A percentile compares a stretch with the other conserved stretches of the same genome.
Evolutionary conservation across 1,140 invertebrate species (phyloP).

Genomic region (Trinorchestia longiramus): DNA sequence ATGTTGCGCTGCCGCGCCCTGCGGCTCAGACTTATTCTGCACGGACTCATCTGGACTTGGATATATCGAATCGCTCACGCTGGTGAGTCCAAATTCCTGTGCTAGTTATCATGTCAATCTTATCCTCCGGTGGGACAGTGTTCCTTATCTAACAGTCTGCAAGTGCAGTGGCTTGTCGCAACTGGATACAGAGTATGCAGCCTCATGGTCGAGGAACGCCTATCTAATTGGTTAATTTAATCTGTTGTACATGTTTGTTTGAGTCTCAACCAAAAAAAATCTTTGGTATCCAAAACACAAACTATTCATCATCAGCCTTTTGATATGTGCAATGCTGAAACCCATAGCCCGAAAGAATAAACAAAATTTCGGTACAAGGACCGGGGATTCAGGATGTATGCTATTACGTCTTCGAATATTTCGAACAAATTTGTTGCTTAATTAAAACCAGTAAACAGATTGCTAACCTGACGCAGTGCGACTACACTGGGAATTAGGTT

Average conservation of each 20-base stretch:
- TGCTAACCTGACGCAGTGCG: not conserved
- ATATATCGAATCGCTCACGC: constrained; percentile 60
- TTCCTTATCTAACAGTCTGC: not conserved
- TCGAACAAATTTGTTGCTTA: not conserved
- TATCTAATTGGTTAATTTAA: not conserved
- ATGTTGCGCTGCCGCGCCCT: constrained; percentile 57
- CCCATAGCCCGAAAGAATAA: not conserved
- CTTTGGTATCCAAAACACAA: not conserved
- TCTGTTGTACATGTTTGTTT: not conserved
- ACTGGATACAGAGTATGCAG: not conserved
- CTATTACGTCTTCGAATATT: not conserved
- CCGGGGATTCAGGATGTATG: not conserved
- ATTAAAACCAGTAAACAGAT: not conserved
- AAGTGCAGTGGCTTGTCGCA: not conserved
- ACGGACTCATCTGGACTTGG: constrained; percentile 60
- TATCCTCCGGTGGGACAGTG: not conserved
- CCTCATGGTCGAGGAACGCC: not conserved
- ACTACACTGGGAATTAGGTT: not conserved
- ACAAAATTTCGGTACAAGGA: not conserved
- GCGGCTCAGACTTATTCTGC: constrained; percentile 58
- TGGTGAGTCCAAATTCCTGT: constrained; percentile 36
- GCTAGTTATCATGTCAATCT: not conserved
- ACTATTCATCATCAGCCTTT: not conserved
- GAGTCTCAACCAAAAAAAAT: not conserved
- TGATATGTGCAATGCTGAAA: not conserved